phyloP scores from a whole-genome alignment of 2,113 vertebrate species.

The Barnardius zonarius region DNA sequence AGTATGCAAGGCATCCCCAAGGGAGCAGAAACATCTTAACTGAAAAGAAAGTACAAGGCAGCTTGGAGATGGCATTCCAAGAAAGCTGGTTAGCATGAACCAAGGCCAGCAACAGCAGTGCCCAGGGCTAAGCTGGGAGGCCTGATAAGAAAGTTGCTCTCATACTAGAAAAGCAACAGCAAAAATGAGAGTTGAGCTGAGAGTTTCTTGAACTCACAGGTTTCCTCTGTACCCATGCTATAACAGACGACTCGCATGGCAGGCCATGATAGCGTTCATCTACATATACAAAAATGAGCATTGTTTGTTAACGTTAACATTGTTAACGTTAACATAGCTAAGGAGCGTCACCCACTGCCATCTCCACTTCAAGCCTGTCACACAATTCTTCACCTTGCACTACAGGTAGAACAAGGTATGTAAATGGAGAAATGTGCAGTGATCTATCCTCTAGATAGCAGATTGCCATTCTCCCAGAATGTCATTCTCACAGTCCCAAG shows the following conservation, averaged over 20 bases:
- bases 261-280: background rate
- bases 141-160: background rate
- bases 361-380: background rate
- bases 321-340: background rate
- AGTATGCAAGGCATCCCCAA: background rate
- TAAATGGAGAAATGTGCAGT: rapidly evolving
- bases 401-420: background rate
- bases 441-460: background rate
- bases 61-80: background rate
- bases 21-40: background rate
- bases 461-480: background rate
- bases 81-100: background rate
- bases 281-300: rapidly evolving
- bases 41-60: background rate
- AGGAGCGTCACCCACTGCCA: background rate
- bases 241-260: background rate
- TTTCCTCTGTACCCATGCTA: background rate
- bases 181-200: background rate
- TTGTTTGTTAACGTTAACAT: background rate
- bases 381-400: background rate
- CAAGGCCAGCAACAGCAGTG: background rate
- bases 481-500: background rate
- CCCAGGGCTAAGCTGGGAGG: background rate
- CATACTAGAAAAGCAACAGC: background rate
- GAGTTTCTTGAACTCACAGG: background rate